Evolutionary conservation across 2,888 invertebrate genomes (phyloP), one percentile per base, ranked within the genome.

Genomic region (Polydesmus complanatus): DNA sequence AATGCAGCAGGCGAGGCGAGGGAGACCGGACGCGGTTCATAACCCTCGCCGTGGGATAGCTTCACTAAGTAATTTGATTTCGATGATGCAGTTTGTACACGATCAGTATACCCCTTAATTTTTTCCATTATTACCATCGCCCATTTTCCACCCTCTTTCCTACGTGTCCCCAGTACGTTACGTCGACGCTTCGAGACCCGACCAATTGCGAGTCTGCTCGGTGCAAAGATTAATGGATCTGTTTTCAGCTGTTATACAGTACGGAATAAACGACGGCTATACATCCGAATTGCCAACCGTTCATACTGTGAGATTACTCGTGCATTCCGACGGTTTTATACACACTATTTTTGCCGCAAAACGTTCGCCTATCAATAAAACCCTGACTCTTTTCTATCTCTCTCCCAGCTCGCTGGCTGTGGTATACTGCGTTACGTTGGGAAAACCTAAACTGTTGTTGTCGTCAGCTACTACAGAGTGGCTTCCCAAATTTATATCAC

Each of bases 31-130:
- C 23, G 49, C 57, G 49, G 27, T 48, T 27, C 57, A 57, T 57
- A 57, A 57, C 57, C 21, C 48, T 57, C 57, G 49, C 57, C 49
- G 57, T 57, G 57, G 57, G 57, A 49, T 57, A 57, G 57, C 57
- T 19, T 49, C 57, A 22, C 57, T 57, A 57, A 57, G 57, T 57
- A 57, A 57, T 57, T 57, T 57, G 57, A 57, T 57, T 57, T 57
- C 57, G 57, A 57, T 57, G 57, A 57, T 57, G 57, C 57, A 57
- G 57, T 57, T 57, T 57, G 57, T 57, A 57, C 14, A 22, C 48
- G 14, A 27, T 49, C 27, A 27, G 26, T 11, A 54, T 37, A 54
- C 54, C 54, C 54, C 54, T 54, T 54, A 54, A 54, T 54, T 57
- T 37, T 57, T 47, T 49, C 57, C 14, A 37, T 37, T 57, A 54